Base-by-base conservation (phyloP, 2,888 invertebrate genomes). In the Campopleginae sp. region DNA sequence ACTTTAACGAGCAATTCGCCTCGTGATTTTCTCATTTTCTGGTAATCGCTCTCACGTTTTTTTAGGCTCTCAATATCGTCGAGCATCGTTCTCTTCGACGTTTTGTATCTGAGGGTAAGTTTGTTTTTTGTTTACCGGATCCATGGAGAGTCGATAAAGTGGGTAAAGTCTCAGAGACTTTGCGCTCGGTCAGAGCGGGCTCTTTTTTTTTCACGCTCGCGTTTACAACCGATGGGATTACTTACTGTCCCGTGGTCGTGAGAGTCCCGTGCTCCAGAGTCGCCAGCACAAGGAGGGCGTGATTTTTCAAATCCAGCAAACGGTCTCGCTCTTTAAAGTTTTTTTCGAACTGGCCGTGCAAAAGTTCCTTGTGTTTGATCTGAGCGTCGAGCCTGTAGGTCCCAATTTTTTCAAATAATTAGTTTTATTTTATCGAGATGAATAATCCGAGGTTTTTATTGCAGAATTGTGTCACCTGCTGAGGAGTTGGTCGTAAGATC, bases 1-100 rank as follows among this genome's bases (percentile, higher is more conserved):
- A 96, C 94, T 87, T 95, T 94, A 51, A 95, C 95, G 51, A 95
- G 93, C 27, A 96, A 92, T 86, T 94, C 93, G 0, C 95, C 95
- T 80, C 94, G 94, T 19, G 92, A 93, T 88, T 95, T 94, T 33
- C 95, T 93, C 3, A 94, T 81, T n/a, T 91, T 92, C 1, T 92
- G 94, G 0, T 94, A 91, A 46, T 94, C 93, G 0, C 86, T 86
- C 86, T 94, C 94, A 19, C 94, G 94, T 7, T 94, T 93, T 14
- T 91, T 90, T 88, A 95, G 94, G 0, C 94, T 93, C 1, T 93
- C 92, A 4, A 95, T 94, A 87, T 94, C 93, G 0, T 94, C 93
- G 7, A 92, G 88, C n/a, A 95, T 90, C 61, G 93, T 92, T 63
- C 93, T 92, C 88, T 95, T 95, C 23, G 95, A 94, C 23, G 88